Evolutionary conservation across 2,888 invertebrate species (phyloP), one percentile per base, ranked within the genome.

Genomic region (Eupsilia transversa): DNA sequence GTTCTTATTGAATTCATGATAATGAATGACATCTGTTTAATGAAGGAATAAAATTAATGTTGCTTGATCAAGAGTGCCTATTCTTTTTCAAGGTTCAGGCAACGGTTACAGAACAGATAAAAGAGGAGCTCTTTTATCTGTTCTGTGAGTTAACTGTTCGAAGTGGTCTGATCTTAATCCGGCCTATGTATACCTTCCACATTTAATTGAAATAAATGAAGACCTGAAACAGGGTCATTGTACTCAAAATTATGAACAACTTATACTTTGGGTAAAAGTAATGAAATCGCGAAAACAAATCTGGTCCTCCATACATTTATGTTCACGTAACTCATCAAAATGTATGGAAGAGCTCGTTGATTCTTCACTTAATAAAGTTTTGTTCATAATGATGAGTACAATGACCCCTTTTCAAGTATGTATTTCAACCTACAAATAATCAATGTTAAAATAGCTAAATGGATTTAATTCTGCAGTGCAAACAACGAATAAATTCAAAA

Each of bases 61-160:
- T 78, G 72, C 23, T 78, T 78, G 72, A 65, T 46, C 43, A 65
- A 72, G 59, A 79, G 52, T 23, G 1, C 2, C 46, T 67, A 59
- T 43, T 35, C 1, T 5, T 68, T 54, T 59, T 38, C 20, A 54
- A n/a, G 23, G 35, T n/a, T 30, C 17, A 5, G 1, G 4, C 14
- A 33, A 27, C 17, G 30, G 41, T n/a, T n/a, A n/a, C n/a, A n/a
- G n/a, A n/a, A n/a, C n/a, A n/a, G n/a, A n/a, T n/a, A n/a, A n/a
- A n/a, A n/a, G n/a, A n/a, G n/a, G n/a, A n/a, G n/a, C n/a, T n/a
- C n/a, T n/a, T n/a, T n/a, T n/a, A n/a, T n/a, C n/a, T n/a, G n/a
- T n/a, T n/a, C n/a, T n/a, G n/a, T n/a, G n/a, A 35, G 23, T n/a
- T 20, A 54, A 30, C 30, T n/a, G 3, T 56, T 38, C 1, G 9